phyloP scores from a whole-genome alignment of 2,113 vertebrate genomes.

The Boleophthalmus pectinirostris region DNA sequence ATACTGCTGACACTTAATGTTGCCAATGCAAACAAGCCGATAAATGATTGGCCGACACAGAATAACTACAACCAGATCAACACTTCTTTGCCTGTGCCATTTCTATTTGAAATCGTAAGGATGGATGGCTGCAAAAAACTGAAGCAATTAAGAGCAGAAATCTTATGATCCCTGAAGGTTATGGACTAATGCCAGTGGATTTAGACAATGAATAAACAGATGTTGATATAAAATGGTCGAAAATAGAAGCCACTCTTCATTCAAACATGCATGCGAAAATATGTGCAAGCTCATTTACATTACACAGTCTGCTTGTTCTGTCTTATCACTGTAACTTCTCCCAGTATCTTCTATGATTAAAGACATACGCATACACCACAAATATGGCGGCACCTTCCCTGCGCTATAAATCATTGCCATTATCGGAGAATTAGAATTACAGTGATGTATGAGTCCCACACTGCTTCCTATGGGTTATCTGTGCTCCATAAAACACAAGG shows the following conservation, averaged over 20 bases:
- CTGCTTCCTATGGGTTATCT: constrained; percentile 1
- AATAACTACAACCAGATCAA: no score
- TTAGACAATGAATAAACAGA: not conserved
- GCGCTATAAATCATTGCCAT: constrained; percentile 3
- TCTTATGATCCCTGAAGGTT: not conserved
- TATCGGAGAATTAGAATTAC: constrained; percentile 4
- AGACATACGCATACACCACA: constrained; percentile 3
- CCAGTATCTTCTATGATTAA: not conserved
- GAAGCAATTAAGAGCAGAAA: not conserved
- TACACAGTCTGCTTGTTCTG: not conserved
- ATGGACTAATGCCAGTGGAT: no score
- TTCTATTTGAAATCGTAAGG: not conserved
- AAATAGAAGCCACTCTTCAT: not conserved
- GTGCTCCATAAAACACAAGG: constrained; percentile 14
- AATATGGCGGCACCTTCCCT: not conserved
- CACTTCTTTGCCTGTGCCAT: not conserved
- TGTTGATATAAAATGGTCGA: not conserved
- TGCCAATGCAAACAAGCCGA: no score
- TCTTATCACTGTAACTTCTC: constrained; percentile 3
- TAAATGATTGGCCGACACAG: no score
- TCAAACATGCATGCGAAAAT: not conserved
- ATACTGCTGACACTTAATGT: no score
- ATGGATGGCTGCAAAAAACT: not conserved
- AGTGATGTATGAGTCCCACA: not conserved
- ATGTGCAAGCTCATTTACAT: not conserved